These are phyloP conservation scores for Corapipo altera DNA, from an alignment of 2,113 vertebrate genomes.

Conservation along the genomic window DNA sequence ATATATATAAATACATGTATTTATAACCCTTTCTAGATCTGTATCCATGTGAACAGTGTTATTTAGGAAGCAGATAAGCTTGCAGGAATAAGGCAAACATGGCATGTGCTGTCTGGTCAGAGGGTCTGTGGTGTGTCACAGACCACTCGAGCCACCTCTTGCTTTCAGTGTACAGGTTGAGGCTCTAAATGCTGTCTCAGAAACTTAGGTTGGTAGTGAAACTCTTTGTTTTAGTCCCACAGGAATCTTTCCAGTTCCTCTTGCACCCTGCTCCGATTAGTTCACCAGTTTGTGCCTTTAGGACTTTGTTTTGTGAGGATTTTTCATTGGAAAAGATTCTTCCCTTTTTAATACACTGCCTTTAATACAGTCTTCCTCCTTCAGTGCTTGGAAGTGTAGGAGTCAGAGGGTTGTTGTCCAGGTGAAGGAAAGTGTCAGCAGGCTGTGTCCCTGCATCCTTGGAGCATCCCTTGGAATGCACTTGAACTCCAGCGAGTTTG, in stretches of 20 bases:
- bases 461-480: not conserved
- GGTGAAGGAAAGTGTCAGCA: not conserved
- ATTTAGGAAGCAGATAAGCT: slow-evolving; percentile 3
- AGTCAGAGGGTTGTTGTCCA: not conserved
- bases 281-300: slow-evolving; percentile 59
- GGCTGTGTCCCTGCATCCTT: not conserved
- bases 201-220: not conserved
- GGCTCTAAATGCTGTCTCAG: not conserved
- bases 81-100: not conserved
- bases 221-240: not conserved
- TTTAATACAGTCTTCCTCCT: slow-evolving; percentile 35
- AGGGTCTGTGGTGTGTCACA: not conserved
- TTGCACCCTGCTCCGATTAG: not conserved
- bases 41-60: not conserved
- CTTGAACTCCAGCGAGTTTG: rapidly evolving
- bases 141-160: not conserved
- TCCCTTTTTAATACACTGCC: slow-evolving; percentile 37
- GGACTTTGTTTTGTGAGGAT: slow-evolving; percentile 45
- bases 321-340: not conserved
- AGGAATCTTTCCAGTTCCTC: not conserved
- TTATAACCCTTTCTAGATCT: slow-evolving; percentile 45
- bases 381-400: not conserved
- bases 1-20: slow-evolving; percentile 54
- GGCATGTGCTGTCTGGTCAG: not conserved
- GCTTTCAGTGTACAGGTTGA: not conserved